Evolutionary conservation across 2,888 invertebrate genomes (phyloP).

Genomic region (Adineta ricciae): DNA sequence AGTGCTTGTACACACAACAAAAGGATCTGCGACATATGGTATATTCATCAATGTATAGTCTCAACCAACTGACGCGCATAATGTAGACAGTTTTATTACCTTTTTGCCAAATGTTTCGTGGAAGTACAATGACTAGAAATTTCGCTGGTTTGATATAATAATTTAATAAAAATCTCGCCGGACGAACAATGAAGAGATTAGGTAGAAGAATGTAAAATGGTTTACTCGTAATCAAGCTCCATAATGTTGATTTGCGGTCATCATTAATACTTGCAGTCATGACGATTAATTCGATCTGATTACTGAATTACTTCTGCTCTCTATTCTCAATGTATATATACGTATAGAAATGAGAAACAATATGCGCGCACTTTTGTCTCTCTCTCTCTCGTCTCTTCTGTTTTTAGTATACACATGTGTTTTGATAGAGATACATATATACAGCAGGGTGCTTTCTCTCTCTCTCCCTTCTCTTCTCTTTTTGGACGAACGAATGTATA

Average conservation of each 20-base stretch:
- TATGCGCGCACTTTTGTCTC: background rate
- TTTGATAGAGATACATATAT: background rate
- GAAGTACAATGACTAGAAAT: background rate
- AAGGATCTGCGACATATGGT: background rate
- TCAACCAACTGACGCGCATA: background rate
- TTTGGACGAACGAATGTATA: background rate
- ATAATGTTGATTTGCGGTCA: background rate
- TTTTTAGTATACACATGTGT: background rate
- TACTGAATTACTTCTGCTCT: background rate
- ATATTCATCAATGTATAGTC: background rate
- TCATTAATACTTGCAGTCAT: background rate
- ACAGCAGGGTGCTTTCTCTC: background rate
- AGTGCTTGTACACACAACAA: background rate
- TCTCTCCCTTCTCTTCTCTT: background rate
- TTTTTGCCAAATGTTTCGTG: background rate
- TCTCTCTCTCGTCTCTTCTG: background rate
- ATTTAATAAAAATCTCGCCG: background rate
- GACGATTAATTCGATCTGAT: background rate
- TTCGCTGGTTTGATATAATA: conserved; percentile 7
- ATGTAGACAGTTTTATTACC: background rate
- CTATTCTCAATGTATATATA: background rate
- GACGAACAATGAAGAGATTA: background rate
- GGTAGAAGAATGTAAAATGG: background rate
- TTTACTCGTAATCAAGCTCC: background rate
- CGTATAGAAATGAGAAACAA: background rate